Percentiles rank a stretch among this genome's conserved stretches.
These are phyloP conservation scores for Phalacrocorax brasilianus DNA, from an alignment of 2,113 vertebrate species.

Conservation along the genomic window DNA sequence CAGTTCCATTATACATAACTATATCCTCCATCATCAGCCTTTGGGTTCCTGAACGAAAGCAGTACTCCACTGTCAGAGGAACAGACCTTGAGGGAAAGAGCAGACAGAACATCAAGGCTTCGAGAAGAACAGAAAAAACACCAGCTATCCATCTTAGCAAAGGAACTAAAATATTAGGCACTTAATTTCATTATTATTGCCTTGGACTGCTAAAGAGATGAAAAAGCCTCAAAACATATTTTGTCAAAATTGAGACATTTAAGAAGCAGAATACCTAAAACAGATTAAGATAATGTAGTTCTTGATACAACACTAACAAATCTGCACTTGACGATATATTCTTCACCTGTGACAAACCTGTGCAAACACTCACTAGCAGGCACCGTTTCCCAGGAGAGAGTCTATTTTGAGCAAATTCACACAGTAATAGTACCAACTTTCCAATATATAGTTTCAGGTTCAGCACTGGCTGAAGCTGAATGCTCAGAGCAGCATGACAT, in stretches of 20 bases:
- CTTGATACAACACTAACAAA: background rate
- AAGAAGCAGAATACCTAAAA: background rate
- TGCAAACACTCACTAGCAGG: background rate
- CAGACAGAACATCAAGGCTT: background rate
- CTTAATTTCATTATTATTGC: background rate
- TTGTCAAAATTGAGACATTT: background rate
- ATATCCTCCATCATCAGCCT: background rate
- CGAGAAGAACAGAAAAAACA: background rate
- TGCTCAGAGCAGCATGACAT: conserved; percentile 25
- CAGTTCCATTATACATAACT: background rate
- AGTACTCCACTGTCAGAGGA: background rate
- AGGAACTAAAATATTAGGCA: background rate
- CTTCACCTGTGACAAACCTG: background rate
- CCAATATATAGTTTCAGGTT: background rate
- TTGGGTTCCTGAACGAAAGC: background rate
- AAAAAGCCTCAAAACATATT: background rate
- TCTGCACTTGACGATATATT: background rate
- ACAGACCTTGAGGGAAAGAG: background rate
- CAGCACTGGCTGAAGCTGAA: background rate
- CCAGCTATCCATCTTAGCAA: background rate
- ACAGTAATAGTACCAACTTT: background rate
- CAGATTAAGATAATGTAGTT: background rate
- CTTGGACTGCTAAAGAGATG: background rate
- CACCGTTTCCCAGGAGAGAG: background rate
- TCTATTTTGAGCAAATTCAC: background rate